phyloP scores from a whole-genome alignment of 2,113 vertebrate genomes.

The Neolamprologus sp. region DNA sequence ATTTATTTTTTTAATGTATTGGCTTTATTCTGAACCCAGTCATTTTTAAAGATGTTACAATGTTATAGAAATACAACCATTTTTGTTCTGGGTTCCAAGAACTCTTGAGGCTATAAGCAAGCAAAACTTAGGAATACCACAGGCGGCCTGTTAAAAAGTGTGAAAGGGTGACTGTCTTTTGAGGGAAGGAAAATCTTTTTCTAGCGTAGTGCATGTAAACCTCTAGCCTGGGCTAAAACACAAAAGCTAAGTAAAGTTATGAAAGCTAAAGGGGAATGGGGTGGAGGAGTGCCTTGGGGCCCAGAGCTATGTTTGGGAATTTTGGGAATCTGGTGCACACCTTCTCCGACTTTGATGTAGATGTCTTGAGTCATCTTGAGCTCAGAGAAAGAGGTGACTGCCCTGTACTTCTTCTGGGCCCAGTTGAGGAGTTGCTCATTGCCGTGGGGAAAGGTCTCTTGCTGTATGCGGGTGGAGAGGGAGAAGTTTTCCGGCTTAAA shows the following conservation, averaged over 20 bases:
- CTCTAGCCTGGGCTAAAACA: conserved; percentile 16
- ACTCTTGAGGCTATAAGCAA: background rate
- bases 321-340: conserved; percentile 64
- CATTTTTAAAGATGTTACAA: background rate
- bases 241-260: conserved; percentile 23
- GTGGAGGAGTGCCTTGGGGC: background rate
- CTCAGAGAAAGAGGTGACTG: conserved; percentile 96
- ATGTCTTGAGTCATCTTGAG: conserved; percentile 86
- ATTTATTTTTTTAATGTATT: background rate
- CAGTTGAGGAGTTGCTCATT: conserved; percentile 87
- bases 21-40: background rate
- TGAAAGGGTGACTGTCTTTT: background rate
- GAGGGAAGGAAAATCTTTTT: background rate
- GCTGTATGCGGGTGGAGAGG: conserved; percentile 65
- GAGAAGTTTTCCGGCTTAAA: conserved; percentile 82
- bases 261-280: background rate
- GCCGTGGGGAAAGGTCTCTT: conserved; percentile 77
- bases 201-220: background rate
- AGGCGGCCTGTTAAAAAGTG: background rate
- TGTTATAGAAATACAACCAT: background rate
- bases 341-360: conserved; percentile 98
- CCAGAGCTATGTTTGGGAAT: conserved; percentile 31
- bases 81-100: background rate
- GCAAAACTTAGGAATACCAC: conserved; percentile 4
- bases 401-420: conserved; percentile 83